phyloP scores from a whole-genome alignment of 2,888 invertebrate genomes.

The Anthrax anthrax region DNA sequence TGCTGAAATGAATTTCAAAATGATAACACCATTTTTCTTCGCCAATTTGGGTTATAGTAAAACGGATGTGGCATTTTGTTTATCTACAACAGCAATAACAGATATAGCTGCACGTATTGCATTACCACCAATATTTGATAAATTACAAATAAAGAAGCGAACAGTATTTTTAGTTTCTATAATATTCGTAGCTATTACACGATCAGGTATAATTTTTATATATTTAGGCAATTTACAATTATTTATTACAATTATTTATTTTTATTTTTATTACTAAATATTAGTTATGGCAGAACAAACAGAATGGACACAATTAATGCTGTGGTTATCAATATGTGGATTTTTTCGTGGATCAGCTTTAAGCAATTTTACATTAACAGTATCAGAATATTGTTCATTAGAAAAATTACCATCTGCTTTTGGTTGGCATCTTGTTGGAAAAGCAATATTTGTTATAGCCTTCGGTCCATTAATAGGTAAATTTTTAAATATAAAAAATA shows the following conservation, averaged over 20 bases:
- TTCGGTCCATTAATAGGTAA: constrained; percentile 58
- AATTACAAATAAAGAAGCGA: constrained; percentile 50
- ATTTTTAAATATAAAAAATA: neutral
- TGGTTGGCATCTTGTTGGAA: constrained; percentile 62
- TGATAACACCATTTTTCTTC: constrained; percentile 56
- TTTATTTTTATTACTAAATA: constrained; percentile 15
- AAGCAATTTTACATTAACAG: constrained; percentile 63
- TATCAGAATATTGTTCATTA: constrained; percentile 57
- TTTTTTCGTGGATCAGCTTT: constrained; percentile 66
- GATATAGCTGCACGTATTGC: constrained; percentile 59
- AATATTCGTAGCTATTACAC: constrained; percentile 52
- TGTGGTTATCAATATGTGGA: constrained; percentile 60
- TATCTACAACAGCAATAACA: constrained; percentile 59
- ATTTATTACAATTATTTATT: neutral
- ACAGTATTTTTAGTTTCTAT: constrained; percentile 57
- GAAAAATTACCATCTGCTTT: constrained; percentile 64
- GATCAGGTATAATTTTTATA: constrained; percentile 46
- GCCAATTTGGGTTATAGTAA: constrained; percentile 46
- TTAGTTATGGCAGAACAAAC: constrained; percentile 59
- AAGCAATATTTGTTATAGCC: constrained; percentile 52
- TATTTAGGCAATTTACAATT: neutral
- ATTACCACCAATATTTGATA: constrained; percentile 60
- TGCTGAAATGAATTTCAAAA: constrained; percentile 60
- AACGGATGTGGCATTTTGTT: constrained; percentile 54
- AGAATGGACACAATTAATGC: constrained; percentile 51